Base-by-base conservation (phyloP, 1,140 invertebrate genomes). In the Glossosoma conforme region DNA sequence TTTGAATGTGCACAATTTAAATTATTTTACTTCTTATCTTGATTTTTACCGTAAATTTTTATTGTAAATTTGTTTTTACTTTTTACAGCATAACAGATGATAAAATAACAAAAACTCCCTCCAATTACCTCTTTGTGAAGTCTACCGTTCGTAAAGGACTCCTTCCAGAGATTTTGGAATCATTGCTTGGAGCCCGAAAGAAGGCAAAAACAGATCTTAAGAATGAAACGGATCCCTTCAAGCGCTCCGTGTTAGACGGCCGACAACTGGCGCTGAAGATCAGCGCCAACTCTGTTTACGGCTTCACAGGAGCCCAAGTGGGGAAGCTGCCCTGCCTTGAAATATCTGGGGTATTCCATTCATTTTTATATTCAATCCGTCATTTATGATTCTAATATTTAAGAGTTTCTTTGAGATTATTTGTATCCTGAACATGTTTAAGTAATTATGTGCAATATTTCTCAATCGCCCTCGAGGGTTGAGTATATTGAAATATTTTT, bases 251-350 rank as follows among this genome's bases (percentile, higher is more conserved):
- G 1, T 72, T 98, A 20, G 95, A 98, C 80, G 96, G 96, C 56
- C 72, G 97, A 59, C 97, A 99, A 67, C 77, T 98, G 52, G 97
- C 97, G 38, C 77, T 99, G 47, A 99, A 99, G 79, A 95, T 99
- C 21, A 96, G 92, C 59, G 97, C 97, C 0, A 99, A 99, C 76
- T 99, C 97, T 20, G 97, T 99, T 0, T 99, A 99, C 75, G 97
- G 97, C 37, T 99, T 99, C 67, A 99, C 97, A 21, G 97, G 97
- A 10, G 97, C 97, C 8, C 95, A 98, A 77, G 90, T 97, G 42
- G 97, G 97, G 11, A 99, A 99, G 72, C 71, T 99, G 42, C 97
- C 97, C 0, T 99, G 97, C 76, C 75, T 99, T 51, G 96, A 98
- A 78, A 99, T 99, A 64, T 98, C 96, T 24, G 86, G 88, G 48